Evolutionary conservation across 1,140 invertebrate species (phyloP), one percentile per base, ranked within the genome.

Genomic region (Cyphomyrmex costatus): DNA sequence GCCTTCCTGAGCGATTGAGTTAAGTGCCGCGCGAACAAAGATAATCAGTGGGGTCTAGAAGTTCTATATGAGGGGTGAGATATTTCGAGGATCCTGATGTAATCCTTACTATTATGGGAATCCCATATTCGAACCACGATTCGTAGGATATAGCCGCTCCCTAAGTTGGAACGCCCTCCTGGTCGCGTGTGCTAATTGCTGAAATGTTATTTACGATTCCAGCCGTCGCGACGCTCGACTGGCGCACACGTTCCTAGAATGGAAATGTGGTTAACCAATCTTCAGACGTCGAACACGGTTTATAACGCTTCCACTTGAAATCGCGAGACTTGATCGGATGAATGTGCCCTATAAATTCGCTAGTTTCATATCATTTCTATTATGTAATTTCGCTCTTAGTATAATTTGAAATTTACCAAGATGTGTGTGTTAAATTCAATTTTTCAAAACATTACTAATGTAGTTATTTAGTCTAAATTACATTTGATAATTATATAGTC

Each of bases 161-260:
- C 82, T 60, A 49, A 21, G 51, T 30, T 56, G 36, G 8, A 60
- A 63, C 63, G 49, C 58, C 58, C 63, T 63, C 49, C 56, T 51
- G 46, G 74, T 86, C 92, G 71, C 79, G 84, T 77, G 73, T 84
- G 86, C 89, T 92, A 92, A 93, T 93, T 93, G 89, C 90, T 89
- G 70, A 65, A 86, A 79, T 46, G 89, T 92, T 92, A 92, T 93
- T 93, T 93, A 92, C 86, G 92, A 91, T 73, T 68, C 84, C 49
- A 56, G 53, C 86, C 89, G 89, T 85, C 78, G 88, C 78, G 76
- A 77, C 80, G 63, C 86, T 83, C 33, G 60, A 60, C 49, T 12
- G 61, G 53, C 82, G 85, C 89, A 27, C 89, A 90, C 89, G 89
- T 90, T 90, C 79, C 86, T 33, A 5, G 84, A 92, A 92, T 92